Evolutionary conservation across 1,140 invertebrate species (phyloP).

Genomic region (Cherax quadricarinatus): DNA sequence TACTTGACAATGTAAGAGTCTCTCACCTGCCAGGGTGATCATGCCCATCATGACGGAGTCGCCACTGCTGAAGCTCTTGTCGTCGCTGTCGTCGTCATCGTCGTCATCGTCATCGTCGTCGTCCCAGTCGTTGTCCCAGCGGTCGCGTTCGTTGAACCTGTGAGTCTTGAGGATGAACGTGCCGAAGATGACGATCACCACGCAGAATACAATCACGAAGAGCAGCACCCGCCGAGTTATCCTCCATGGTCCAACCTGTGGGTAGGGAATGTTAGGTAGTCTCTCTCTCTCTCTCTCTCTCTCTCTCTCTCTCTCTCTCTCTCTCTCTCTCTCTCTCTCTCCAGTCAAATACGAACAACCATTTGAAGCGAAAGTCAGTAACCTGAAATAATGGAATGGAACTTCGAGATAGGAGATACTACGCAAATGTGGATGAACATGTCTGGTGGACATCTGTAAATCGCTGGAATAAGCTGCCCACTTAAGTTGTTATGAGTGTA

Average conservation of each 20-base stretch:
- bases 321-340: constrained; percentile 20
- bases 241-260: constrained; percentile 69
- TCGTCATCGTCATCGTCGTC: constrained; percentile 61
- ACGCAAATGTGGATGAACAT: no score
- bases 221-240: constrained; percentile 63
- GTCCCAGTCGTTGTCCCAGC: constrained; percentile 53
- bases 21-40: constrained; percentile 66
- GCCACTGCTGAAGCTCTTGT: constrained; percentile 55
- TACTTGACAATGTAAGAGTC: neutral
- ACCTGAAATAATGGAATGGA: no score
- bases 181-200: constrained; percentile 66
- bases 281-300: constrained; percentile 19
- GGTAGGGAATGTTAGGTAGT: neutral
- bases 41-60: constrained; percentile 63
- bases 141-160: constrained; percentile 51
- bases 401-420: no score
- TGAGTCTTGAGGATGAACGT: constrained; percentile 69
- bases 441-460: no score
- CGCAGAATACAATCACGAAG: constrained; percentile 66
- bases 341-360: no score
- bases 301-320: constrained; percentile 19
- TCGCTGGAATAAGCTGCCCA: no score
- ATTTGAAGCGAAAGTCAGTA: no score
- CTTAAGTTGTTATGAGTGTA: no score
- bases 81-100: constrained; percentile 62